These are phyloP conservation scores for Condylostylus longicornis DNA, from an alignment of 1,140 invertebrate species.

Conservation along the genomic window DNA sequence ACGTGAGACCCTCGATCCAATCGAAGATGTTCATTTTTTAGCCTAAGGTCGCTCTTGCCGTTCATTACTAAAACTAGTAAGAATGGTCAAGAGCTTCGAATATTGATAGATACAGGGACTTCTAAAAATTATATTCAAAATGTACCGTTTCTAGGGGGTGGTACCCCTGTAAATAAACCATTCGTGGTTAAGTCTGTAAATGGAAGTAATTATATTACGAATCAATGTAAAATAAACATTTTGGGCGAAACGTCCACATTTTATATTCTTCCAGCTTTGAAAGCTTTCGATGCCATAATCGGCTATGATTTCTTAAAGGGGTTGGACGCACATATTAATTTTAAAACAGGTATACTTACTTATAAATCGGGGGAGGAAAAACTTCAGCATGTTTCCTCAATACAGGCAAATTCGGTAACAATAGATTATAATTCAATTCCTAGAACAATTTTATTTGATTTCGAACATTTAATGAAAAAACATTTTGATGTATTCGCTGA, in stretches of 20 bases:
- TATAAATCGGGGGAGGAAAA: slow-evolving; percentile 2
- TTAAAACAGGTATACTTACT: slow-evolving; percentile 2
- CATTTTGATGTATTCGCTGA: slow-evolving; percentile 7
- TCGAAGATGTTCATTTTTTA: too few species aligned
- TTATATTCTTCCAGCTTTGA: slow-evolving; percentile 3
- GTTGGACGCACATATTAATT: slow-evolving; percentile 2
- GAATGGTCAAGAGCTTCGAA: neutral
- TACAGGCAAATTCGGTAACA: slow-evolving; percentile 1
- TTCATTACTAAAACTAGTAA: neutral
- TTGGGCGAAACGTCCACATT: slow-evolving; percentile 1
- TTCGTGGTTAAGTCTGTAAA: slow-evolving; percentile 5
- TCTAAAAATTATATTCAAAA: slow-evolving; percentile 4
- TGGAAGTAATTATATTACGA: slow-evolving; percentile 1
- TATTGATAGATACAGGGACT: slow-evolving; percentile 6
- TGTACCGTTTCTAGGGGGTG: neutral
- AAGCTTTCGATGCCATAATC: slow-evolving; percentile 5
- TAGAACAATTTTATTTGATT: neutral
- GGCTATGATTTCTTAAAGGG: slow-evolving; percentile 4
- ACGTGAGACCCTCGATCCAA: too few species aligned
- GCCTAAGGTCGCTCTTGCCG: too few species aligned
- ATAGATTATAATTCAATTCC: neutral
- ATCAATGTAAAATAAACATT: slow-evolving; percentile 5
- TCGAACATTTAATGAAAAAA: neutral
- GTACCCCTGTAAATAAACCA: neutral
- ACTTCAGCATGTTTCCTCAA: slow-evolving; percentile 2